A percentile compares a stretch with the other conserved stretches of the same genome.
phyloP scores from a whole-genome alignment of 2,888 invertebrate genomes.

The Adelognathus sp. region DNA sequence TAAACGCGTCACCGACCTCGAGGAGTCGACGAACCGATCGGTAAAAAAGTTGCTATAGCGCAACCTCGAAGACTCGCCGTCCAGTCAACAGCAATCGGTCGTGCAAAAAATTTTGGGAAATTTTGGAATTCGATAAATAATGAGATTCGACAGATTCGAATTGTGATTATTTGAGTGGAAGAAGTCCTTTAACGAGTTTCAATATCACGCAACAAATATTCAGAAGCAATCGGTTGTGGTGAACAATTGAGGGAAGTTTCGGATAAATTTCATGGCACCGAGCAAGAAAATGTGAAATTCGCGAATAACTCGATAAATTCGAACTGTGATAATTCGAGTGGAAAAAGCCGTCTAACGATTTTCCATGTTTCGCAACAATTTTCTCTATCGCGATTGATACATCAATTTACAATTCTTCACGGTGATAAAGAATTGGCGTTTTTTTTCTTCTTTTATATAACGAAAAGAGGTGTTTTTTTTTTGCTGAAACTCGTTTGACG shows the following conservation, averaged over 20 bases:
- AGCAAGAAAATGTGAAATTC: too few relatives aligned
- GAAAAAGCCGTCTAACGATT: neutral
- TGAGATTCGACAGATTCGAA: too few relatives aligned
- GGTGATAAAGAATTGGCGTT: too few relatives aligned
- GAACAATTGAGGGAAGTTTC: neutral
- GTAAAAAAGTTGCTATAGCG: slow-evolving; percentile 16
- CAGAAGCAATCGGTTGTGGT: neutral
- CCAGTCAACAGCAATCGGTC: neutral
- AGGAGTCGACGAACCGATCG: slow-evolving; percentile 16
- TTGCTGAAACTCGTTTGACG: too few relatives aligned
- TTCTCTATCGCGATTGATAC: too few relatives aligned
- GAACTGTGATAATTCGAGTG: neutral
- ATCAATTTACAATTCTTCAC: too few relatives aligned
- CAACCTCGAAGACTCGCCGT: slow-evolving; percentile 23
- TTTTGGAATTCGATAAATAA: too few relatives aligned
- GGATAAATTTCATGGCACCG: too few relatives aligned
- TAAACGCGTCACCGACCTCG: slow-evolving; percentile 22
- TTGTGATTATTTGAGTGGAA: too few relatives aligned
- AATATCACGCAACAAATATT: too few relatives aligned
- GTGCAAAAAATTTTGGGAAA: neutral
- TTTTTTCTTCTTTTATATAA: neutral
- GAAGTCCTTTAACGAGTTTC: too few relatives aligned
- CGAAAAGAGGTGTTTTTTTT: too few relatives aligned
- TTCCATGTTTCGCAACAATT: neutral
- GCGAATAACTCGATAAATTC: neutral